Base-by-base conservation (phyloP, 2,113 vertebrate species). In the Cavia aperea region DNA sequence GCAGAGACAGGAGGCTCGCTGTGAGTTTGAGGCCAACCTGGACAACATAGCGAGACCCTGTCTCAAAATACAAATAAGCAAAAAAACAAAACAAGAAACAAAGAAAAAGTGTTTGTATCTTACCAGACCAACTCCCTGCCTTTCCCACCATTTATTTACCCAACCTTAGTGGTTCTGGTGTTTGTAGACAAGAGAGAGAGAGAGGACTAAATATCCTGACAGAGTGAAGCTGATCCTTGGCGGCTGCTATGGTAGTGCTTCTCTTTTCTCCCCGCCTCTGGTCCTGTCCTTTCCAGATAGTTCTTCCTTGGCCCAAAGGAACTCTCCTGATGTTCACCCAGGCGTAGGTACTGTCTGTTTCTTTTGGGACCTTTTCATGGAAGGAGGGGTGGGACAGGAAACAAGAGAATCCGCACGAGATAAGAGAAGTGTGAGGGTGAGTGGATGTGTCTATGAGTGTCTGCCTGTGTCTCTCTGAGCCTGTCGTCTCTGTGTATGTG, bases 401-500 rank as follows among this genome's bases (percentile, higher is more conserved):
- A 81, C 70, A 75, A 75, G 46, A 46, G 65, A 93, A 65, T 68
- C 85, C 36, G 75, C 70, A 43, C 68, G 81, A 49, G 79, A 92
- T 66, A 58, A 91, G 54, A 75, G 26, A 82, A 88, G 51, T 70
- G 21, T 54, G 39, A 82, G 54, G 51, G 77, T 31, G 78, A 89
- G 31, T 92, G 62, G 51, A 19, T 8, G 21, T 86, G 23, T 91
- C 46, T 82, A 23, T 89, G 89, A 92, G 60, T 86, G 82, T 68
- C 75, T 93, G 89, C 72, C 46, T 92, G 70, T 16, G 23, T 82
- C 62, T 94, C 86, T 96, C 83, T 90, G 68, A 96, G 90, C 63
- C 94, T 92, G 56, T 89, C 0, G 49, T 89, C 84, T 96, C 86
- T 97, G 88, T 93, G 83, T 92, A 36, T 92, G 72, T 94, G 65